These are phyloP conservation scores for Andrena marginata DNA, from an alignment of 2,888 invertebrate species.

Conservation along the genomic window DNA sequence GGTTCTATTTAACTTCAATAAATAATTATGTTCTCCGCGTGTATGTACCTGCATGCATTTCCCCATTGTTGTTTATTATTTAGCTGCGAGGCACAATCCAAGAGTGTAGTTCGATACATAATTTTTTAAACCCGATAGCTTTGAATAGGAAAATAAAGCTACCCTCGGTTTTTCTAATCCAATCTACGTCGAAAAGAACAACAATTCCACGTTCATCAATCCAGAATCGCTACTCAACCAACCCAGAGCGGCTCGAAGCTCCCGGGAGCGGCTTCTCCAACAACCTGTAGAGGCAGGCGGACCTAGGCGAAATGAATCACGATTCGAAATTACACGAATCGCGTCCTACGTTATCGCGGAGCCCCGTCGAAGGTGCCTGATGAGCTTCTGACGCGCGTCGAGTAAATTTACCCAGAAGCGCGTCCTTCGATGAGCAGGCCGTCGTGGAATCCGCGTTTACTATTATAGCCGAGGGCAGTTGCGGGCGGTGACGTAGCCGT, in stretches of 20 bases:
- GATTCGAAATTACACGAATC: neutral
- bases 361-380: neutral
- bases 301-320: neutral
- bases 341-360: neutral
- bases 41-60: too few relatives aligned
- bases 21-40: too few relatives aligned
- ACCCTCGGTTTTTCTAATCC: too few relatives aligned
- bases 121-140: too few relatives aligned
- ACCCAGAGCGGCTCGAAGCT: neutral
- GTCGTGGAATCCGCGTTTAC: slow-evolving; percentile 45
- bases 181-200: too few relatives aligned
- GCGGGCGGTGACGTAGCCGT: slow-evolving; percentile 56
- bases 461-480: slow-evolving; percentile 36
- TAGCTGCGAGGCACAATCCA: too few relatives aligned
- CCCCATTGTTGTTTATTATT: too few relatives aligned
- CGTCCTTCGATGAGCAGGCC: slow-evolving; percentile 26
- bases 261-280: neutral
- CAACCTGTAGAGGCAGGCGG: neutral
- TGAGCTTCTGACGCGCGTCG: slow-evolving; percentile 46
- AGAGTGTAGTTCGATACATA: too few relatives aligned
- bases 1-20: too few relatives aligned
- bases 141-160: too few relatives aligned
- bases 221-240: neutral
- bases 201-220: too few relatives aligned
- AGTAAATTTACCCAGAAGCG: slow-evolving; percentile 59